Base-by-base conservation (phyloP, 2,113 vertebrate species). In the Xenotilapia leptura region DNA sequence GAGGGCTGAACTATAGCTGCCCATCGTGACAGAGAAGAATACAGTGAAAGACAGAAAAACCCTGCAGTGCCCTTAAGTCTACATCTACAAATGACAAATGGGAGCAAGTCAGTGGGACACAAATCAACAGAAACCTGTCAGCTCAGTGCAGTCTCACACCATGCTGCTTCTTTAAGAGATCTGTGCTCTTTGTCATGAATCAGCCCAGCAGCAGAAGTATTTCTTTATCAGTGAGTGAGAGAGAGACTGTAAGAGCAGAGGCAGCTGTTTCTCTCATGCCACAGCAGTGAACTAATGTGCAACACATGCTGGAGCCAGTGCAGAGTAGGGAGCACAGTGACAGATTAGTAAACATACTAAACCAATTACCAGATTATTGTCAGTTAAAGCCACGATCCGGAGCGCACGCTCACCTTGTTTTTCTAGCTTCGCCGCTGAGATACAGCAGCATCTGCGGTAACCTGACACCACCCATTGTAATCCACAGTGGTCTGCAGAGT, bases 1-100 rank as follows among this genome's bases (percentile, higher is more conserved):
- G 73, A 96, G 90, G 53, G 91, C 91, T 83, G 96, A 95, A 89
- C 89, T 95, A 92, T 93, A 94, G 95, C 62, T 95, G 90, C 94
- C 95, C 95, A 96, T 96, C 54, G 42, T 47, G 90, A 92, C 87
- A 90, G 77, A 91, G 86, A 85, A 54, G 88, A 88, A 90, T 31
- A 62, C 49, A 87, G 80, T 80, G 19, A 86, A 80, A 90, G 80
- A 93, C 56, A 90, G 42, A 93, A 80, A 92, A 90, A 92, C 54
- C 40, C 80, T 89, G 88, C 53, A 79, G 82, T 90, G 53, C 42
- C 86, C 92, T 89, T 62, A 88, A 77, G 60, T 89, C 81, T 91
- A 92, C 90, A 92, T 89, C 91, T 91, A 90, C 83, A 91, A 89
- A 93, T 62, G 60, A 94, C 85, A 94, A 83, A 91, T 70, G 73